These are phyloP conservation scores for Chiloscyllium plagiosum DNA, from an alignment of 2,113 vertebrate species.

Conservation along the genomic window DNA sequence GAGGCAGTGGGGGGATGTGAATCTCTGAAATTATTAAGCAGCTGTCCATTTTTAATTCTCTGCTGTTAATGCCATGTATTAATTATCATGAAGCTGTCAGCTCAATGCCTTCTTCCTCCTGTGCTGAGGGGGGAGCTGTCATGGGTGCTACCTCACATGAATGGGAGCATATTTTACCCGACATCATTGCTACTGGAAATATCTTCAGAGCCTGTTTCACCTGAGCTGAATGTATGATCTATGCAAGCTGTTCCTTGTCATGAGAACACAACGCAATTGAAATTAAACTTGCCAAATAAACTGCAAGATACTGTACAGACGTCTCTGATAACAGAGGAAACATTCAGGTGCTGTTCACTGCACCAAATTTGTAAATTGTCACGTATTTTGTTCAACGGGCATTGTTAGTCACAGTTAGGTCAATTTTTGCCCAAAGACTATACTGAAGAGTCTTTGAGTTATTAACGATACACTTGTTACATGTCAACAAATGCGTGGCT, in stretches of 20 bases:
- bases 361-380: slow-evolving; percentile 44
- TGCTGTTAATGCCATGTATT: background rate
- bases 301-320: slow-evolving; percentile 60
- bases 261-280: slow-evolving; percentile 51
- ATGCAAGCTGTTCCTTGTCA: slow-evolving; percentile 63
- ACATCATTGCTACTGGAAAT: slow-evolving; percentile 48
- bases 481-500: slow-evolving; percentile 19
- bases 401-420: slow-evolving; percentile 25
- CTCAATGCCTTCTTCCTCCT: slow-evolving; percentile 26
- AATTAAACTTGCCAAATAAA: slow-evolving; percentile 55
- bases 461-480: slow-evolving; percentile 6
- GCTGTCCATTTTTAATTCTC: background rate
- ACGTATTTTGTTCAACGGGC: slow-evolving; percentile 14
- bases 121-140: slow-evolving; percentile 52
- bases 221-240: slow-evolving; percentile 67
- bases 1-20: background rate
- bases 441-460: slow-evolving; percentile 7
- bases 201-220: slow-evolving; percentile 43
- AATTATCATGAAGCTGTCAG: background rate
- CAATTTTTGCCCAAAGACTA: background rate
- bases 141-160: slow-evolving; percentile 69
- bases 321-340: slow-evolving; percentile 56
- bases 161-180: slow-evolving; percentile 56
- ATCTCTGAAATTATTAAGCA: background rate
- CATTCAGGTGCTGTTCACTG: slow-evolving; percentile 53